These are phyloP conservation scores for Caerostris darwini DNA, from an alignment of 1,140 invertebrate genomes.

Conservation along the genomic window DNA sequence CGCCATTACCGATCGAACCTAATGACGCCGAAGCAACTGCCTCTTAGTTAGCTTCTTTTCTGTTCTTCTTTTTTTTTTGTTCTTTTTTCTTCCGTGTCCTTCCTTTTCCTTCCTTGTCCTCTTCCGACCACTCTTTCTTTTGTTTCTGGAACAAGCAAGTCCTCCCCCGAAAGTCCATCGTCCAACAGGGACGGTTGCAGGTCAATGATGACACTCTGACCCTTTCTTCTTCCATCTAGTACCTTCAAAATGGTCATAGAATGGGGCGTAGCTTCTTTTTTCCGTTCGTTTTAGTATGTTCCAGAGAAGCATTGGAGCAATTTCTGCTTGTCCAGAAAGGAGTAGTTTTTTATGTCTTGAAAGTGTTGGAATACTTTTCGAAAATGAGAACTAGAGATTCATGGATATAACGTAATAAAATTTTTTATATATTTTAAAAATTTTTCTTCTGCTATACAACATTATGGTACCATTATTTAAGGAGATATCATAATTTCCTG, in stretches of 20 bases:
- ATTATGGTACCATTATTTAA: too few relatives aligned
- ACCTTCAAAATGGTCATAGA: background rate
- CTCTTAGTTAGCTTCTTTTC: conserved; percentile 68
- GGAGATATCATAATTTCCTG: too few relatives aligned
- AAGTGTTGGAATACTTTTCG: too few relatives aligned
- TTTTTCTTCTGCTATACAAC: too few relatives aligned
- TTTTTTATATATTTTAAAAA: too few relatives aligned
- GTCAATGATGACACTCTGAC: conserved; percentile 30
- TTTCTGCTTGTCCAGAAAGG: background rate
- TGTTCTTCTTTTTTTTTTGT: background rate
- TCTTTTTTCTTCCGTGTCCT: background rate
- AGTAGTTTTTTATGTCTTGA: too few relatives aligned
- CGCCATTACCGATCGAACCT: conserved; percentile 70
- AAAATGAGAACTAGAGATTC: too few relatives aligned
- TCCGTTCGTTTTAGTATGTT: background rate
- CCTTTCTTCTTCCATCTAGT: background rate
- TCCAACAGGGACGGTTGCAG: conserved; percentile 23
- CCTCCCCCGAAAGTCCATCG: conserved; percentile 18
- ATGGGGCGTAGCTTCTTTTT: background rate
- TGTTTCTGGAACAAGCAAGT: background rate
- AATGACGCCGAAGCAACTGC: conserved; percentile 74
- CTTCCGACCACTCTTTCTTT: background rate
- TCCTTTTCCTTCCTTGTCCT: background rate
- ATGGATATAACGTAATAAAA: too few relatives aligned
- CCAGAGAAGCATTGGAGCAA: background rate